Evolutionary conservation across 2,113 vertebrate genomes (phyloP).

Genomic region (Onychorhynchus coronatus): DNA sequence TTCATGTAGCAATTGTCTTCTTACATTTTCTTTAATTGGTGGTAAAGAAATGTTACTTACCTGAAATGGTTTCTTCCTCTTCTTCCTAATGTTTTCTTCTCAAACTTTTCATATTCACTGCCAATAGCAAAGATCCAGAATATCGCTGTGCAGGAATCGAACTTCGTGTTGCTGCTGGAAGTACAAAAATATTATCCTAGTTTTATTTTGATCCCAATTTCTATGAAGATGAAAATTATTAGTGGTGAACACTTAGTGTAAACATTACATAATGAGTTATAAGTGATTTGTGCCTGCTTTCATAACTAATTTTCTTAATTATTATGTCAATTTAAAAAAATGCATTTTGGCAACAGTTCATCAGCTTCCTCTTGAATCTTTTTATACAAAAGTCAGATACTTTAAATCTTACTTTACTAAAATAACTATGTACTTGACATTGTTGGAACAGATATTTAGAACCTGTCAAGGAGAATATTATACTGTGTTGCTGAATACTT

Average conservation of each 20-base stretch:
- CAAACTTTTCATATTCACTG: neutral
- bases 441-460: neutral
- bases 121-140: neutral
- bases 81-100: neutral
- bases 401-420: neutral
- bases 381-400: neutral
- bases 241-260: neutral
- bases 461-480: neutral
- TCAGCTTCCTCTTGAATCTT: neutral
- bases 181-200: neutral
- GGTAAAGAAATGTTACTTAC: neutral
- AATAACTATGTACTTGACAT: neutral
- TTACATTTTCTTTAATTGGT: neutral
- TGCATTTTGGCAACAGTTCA: neutral
- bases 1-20: neutral
- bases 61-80: neutral
- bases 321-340: neutral
- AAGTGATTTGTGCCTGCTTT: neutral
- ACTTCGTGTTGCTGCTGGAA: neutral
- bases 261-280: neutral
- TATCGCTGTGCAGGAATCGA: neutral
- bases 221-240: neutral
- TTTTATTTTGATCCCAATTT: neutral
- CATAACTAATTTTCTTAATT: conserved; percentile 12
- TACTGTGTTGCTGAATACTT: neutral